These are phyloP conservation scores for Mycalesis mineus DNA, from an alignment of 2,888 invertebrate species.

Conservation along the genomic window DNA sequence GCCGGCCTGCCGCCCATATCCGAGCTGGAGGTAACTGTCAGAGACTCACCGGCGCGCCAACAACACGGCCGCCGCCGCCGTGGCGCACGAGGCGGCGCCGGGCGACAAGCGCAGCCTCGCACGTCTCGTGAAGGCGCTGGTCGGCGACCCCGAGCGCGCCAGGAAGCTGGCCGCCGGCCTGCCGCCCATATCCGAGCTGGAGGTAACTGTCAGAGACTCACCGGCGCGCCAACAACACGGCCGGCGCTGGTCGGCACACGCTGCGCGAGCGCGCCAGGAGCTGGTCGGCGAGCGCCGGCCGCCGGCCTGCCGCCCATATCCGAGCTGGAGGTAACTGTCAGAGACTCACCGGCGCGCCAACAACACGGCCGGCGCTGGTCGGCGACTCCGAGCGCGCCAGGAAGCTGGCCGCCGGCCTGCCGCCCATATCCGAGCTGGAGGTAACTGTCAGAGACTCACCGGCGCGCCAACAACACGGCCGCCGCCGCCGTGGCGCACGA, in stretches of 20 bases:
- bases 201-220: constrained; percentile 79
- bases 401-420: constrained; percentile 66
- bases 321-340: constrained; percentile 44
- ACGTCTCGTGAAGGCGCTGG: constrained; percentile 93
- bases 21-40: constrained; percentile 45
- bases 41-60: constrained; percentile 89
- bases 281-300: constrained; percentile 87
- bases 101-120: constrained; percentile 88
- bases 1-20: constrained; percentile 53
- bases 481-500: constrained; percentile 90
- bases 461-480: constrained; percentile 84
- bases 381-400: constrained; percentile 89
- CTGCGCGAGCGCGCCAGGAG: constrained; percentile 90
- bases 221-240: constrained; percentile 85
- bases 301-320: constrained; percentile 53
- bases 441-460: constrained; percentile 82
- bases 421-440: constrained; percentile 54
- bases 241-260: constrained; percentile 87
- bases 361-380: constrained; percentile 86
- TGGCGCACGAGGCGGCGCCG: constrained; percentile 88
- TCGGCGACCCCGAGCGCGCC: constrained; percentile 89
- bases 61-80: constrained; percentile 85
- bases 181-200: constrained; percentile 54
- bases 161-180: constrained; percentile 73
- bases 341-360: constrained; percentile 89